phyloP scores from a whole-genome alignment of 2,888 invertebrate genomes.

The Synanthedon andrenaeformis region DNA sequence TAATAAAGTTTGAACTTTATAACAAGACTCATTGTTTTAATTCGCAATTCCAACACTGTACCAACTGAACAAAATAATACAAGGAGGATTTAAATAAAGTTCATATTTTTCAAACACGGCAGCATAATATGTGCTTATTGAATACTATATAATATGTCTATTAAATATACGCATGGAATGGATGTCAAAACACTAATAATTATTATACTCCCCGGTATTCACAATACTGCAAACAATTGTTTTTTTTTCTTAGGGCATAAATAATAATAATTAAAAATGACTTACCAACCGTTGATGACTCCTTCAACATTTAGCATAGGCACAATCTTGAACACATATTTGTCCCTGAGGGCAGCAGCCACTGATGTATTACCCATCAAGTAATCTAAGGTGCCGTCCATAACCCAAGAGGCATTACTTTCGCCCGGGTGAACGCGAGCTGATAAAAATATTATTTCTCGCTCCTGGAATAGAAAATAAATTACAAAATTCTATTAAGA shows the following conservation, averaged over 20 bases:
- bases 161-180: too few relatives aligned
- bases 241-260: too few relatives aligned
- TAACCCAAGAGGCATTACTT: slow-evolving; percentile 89
- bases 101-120: too few relatives aligned
- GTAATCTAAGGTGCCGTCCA: slow-evolving; percentile 82
- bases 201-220: too few relatives aligned
- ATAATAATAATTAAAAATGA: neutral
- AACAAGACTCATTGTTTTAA: slow-evolving; percentile 21
- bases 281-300: slow-evolving; percentile 87
- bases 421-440: slow-evolving; percentile 90
- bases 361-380: slow-evolving; percentile 70
- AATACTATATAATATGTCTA: too few relatives aligned
- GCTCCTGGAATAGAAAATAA: slow-evolving; percentile 50
- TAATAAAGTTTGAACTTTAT: slow-evolving; percentile 58
- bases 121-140: too few relatives aligned
- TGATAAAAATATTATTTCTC: slow-evolving; percentile 79
- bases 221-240: too few relatives aligned
- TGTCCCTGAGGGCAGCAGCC: slow-evolving; percentile 73
- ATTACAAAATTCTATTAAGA: neutral
- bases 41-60: slow-evolving; percentile 6
- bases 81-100: too few relatives aligned
- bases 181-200: too few relatives aligned
- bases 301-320: slow-evolving; percentile 93
- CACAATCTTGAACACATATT: slow-evolving; percentile 86
- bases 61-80: too few relatives aligned